A percentile compares a stretch with the other conserved stretches of the same genome.
phyloP scores from a whole-genome alignment of 2,797 vertebrate genomes.

The Coranthus polyacanthus region DNA sequence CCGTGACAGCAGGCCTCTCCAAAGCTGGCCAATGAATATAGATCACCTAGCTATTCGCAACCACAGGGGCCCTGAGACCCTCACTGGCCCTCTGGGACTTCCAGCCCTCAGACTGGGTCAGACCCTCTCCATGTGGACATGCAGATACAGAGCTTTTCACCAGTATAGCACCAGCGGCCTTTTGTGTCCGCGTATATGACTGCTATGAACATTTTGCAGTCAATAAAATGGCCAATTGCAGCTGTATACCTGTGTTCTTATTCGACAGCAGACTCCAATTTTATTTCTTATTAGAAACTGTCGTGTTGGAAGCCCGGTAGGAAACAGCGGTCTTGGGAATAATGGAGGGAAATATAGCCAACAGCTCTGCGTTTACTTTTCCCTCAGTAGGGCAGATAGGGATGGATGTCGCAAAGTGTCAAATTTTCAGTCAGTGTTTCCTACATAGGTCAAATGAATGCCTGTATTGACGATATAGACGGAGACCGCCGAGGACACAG shows the following conservation, averaged over 20 bases:
- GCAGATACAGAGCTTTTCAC: slow-evolving; percentile 51
- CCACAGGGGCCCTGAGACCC: slow-evolving; percentile 67
- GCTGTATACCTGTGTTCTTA: slow-evolving; percentile 4
- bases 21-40: slow-evolving; percentile 83
- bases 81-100: slow-evolving; percentile 69
- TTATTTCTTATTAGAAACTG: not conserved
- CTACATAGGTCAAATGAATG: slow-evolving; percentile 18
- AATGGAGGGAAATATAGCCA: slow-evolving; percentile 14
- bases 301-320: not conserved
- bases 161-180: slow-evolving; percentile 23
- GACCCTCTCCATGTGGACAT: slow-evolving; percentile 59
- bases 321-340: slow-evolving; percentile 38
- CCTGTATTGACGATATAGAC: slow-evolving; percentile 4
- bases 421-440: slow-evolving; percentile 12
- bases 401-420: not conserved
- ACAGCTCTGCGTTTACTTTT: slow-evolving; percentile 25
- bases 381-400: slow-evolving; percentile 28
- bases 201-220: slow-evolving; percentile 27
- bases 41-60: slow-evolving; percentile 80
- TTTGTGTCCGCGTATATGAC: slow-evolving; percentile 4
- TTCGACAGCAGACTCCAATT: slow-evolving; percentile 16
- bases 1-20: slow-evolving; percentile 77
- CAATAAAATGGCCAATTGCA: slow-evolving; percentile 15
- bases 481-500: not conserved
- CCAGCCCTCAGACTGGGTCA: slow-evolving; percentile 60